These are phyloP conservation scores for Saccopteryx leptura DNA, from an alignment of 2,113 vertebrate genomes.

Conservation along the genomic window DNA sequence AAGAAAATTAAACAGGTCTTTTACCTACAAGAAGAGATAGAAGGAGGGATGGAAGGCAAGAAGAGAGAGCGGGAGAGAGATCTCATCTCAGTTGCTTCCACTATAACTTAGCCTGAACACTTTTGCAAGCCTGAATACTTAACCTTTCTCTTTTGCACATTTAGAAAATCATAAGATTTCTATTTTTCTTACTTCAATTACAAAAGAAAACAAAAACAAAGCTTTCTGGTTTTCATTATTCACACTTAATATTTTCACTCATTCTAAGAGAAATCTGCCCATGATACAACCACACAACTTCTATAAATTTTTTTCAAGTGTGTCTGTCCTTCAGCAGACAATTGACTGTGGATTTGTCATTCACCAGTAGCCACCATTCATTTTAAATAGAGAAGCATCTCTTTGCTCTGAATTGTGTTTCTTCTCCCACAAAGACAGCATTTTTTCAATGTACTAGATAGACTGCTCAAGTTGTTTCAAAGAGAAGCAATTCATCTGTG, in stretches of 20 bases:
- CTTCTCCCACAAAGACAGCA: conserved; percentile 44
- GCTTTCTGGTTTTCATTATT: not conserved
- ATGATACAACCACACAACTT: not conserved
- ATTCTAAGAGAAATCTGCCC: not conserved
- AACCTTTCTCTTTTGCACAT: not conserved
- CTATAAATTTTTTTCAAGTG: not conserved
- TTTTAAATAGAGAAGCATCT: conserved; percentile 64
- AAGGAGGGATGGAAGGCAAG: not conserved
- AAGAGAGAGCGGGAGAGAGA: not conserved
- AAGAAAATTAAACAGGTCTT: not conserved
- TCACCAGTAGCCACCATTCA: conserved; percentile 51
- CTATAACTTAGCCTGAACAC: not conserved
- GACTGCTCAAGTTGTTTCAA: conserved; percentile 57
- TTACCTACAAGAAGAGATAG: not conserved
- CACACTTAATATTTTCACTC: not conserved
- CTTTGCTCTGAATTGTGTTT: conserved; percentile 15
- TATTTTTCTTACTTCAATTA: not conserved
- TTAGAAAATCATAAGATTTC: not conserved
- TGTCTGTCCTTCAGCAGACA: conserved; percentile 14
- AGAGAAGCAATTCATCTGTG: conserved; percentile 76
- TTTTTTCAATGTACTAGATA: conserved; percentile 34
- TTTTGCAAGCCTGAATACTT: not conserved
- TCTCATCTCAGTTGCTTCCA: not conserved
- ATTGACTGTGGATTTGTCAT: conserved; percentile 62
- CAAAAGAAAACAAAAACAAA: not conserved